phyloP scores from a whole-genome alignment of 2,113 vertebrate species.

The Micromys minutus region DNA sequence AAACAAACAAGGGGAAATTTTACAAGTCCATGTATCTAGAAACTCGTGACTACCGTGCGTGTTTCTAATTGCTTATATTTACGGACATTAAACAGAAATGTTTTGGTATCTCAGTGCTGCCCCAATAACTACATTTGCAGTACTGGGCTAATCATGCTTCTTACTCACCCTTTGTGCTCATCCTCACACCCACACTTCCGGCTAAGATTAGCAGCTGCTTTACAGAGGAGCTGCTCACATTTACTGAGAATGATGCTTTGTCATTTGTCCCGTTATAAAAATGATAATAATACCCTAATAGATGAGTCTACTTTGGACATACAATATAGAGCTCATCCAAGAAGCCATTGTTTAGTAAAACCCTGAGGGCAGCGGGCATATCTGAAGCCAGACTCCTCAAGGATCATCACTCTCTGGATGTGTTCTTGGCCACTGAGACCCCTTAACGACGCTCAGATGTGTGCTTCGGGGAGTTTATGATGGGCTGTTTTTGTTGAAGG shows the following conservation, averaged over 20 bases:
- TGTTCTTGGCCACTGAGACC: conserved; percentile 45
- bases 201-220: conserved; percentile 64
- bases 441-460: conserved; percentile 24
- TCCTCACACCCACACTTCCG: conserved; percentile 22
- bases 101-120: conserved; percentile 32
- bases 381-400: conserved; percentile 61
- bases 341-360: conserved; percentile 70
- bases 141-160: conserved; percentile 46
- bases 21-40: conserved; percentile 45
- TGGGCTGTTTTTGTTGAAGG: conserved; percentile 41
- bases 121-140: conserved; percentile 63
- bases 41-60: background rate
- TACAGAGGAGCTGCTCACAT: conserved; percentile 55
- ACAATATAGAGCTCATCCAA: conserved; percentile 68
- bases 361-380: conserved; percentile 61
- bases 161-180: conserved; percentile 59
- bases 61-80: conserved; percentile 2
- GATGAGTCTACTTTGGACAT: conserved; percentile 59
- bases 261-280: conserved; percentile 53
- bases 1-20: background rate
- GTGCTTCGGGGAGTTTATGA: conserved; percentile 65
- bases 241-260: conserved; percentile 55
- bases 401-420: conserved; percentile 61
- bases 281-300: conserved; percentile 50
- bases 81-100: conserved; percentile 26